Conservation (phyloP, 1,140 invertebrate species). For the Habropoda laboriosa region DNA sequence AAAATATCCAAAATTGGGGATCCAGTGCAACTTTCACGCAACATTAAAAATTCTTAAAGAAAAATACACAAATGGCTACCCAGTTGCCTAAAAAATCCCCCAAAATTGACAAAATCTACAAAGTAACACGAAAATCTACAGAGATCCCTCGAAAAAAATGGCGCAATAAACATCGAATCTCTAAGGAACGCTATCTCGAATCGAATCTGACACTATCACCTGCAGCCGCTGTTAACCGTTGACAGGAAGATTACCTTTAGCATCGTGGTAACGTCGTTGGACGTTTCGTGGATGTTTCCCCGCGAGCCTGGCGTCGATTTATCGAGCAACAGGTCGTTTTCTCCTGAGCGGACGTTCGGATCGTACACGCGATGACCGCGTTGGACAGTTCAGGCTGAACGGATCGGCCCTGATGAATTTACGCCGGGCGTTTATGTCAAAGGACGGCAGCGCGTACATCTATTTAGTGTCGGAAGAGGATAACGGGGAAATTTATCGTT, state of each 20-base stretch:
- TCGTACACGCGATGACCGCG: constrained; percentile 32
- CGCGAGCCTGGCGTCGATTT: constrained; percentile 6
- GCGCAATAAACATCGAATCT: no score
- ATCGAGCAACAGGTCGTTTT: constrained; percentile 30
- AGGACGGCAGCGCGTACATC: constrained; percentile 72
- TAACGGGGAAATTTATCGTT: constrained; percentile 78
- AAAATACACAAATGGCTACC: no score
- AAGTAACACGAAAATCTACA: no score
- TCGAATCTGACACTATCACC: neutral
- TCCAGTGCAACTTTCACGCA: no score
- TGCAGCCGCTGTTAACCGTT: neutral
- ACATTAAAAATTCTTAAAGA: no score
- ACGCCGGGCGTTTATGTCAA: constrained; percentile 76
- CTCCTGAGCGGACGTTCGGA: neutral
- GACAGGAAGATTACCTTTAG: neutral
- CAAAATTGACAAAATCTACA: no score
- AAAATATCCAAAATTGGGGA: no score
- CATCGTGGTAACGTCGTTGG: neutral
- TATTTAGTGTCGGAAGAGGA: constrained; percentile 74
- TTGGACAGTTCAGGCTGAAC: constrained; percentile 22
- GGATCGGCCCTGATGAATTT: constrained; percentile 73
- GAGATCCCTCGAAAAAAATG: no score
- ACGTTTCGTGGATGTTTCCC: neutral
- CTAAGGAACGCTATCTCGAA: neutral
- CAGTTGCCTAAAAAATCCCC: no score